These are phyloP conservation scores for Zoanthus gigantus DNA, from an alignment of 92 coral and sea anemone species.

Conservation along the genomic window DNA sequence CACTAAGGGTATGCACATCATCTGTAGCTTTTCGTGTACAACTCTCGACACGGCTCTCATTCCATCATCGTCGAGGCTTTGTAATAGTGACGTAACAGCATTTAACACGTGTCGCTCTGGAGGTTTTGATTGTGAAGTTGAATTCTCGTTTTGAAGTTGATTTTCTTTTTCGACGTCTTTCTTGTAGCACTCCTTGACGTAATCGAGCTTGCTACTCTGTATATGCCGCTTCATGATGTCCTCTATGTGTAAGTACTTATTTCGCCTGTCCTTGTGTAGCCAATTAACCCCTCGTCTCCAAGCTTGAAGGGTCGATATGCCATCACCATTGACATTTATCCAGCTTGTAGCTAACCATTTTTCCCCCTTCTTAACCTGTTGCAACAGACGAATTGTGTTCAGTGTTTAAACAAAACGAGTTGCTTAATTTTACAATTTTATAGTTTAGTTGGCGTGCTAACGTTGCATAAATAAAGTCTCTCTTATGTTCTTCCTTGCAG, in stretches of 20 bases:
- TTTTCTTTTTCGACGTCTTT: constrained; percentile 69
- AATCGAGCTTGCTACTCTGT: constrained; percentile 40
- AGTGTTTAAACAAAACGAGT: neutral
- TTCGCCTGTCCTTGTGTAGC: constrained; percentile 55
- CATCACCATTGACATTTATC: constrained; percentile 85
- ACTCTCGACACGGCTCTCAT: constrained; percentile 71
- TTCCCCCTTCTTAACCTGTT: constrained; percentile 68
- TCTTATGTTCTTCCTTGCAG: too few species aligned
- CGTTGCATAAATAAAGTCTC: too few species aligned
- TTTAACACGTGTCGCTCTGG: constrained; percentile 81
- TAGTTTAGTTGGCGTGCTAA: too few species aligned
- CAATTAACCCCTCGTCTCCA: constrained; percentile 81
- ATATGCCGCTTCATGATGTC: constrained; percentile 49
- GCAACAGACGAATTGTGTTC: neutral
- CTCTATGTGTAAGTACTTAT: constrained; percentile 47
- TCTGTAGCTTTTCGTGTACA: constrained; percentile 84
- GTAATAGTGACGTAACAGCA: constrained; percentile 79
- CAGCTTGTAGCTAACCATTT: constrained; percentile 86
- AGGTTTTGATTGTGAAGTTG: constrained; percentile 50
- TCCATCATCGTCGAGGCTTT: constrained; percentile 65
- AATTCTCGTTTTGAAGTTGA: constrained; percentile 36
- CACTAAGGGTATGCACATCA: constrained; percentile 84
- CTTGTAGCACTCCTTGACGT: constrained; percentile 72
- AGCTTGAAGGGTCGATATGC: constrained; percentile 68
- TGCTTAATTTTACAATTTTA: neutral